Base-by-base conservation (phyloP, 2,113 vertebrate species). In the Sardina pilchardus region DNA sequence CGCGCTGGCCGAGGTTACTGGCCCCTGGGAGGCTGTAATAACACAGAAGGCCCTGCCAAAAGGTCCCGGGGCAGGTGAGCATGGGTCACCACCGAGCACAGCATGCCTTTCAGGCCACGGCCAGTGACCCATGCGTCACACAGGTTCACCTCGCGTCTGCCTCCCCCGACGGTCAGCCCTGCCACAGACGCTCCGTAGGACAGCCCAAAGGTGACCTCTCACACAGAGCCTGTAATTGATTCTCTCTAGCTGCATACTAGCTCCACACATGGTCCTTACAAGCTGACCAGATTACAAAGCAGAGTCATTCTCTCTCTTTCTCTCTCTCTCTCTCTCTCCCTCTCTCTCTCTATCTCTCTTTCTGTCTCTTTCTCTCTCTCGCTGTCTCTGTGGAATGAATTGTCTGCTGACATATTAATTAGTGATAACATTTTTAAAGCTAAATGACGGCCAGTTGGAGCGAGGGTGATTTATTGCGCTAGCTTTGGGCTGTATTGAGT, bases 11-110 rank as follows among this genome's bases (percentile, higher is more conserved):
- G 86, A 87, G 89, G 89, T 91, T 91, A 87, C 85, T 34, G 43
- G 81, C 89, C 88, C 85, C 82, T 0, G 14, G 75, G 86, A 87
- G 43, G 83, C 91, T 94, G 90, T 91, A 93, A 92, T 86, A 94
- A 94, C 92, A 93, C 30, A 26, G 36, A 89, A 83, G 78, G 85
- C 67, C 86, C 80, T 88, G 88, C 21, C 82, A 88, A 48, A 43
- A 84, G 21, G 59, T 81, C 63, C 63, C 63, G 30, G 63, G 63
- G 63, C 63, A 67, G 63, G 63, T 48, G 44, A 45, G 12, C 9
- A 26, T 45, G 82, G 86, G 34, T 50, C 80, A 80, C 83, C 85
- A 89, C 87, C 87, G 90, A 89, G 63, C 63, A 67, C 9, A 12
- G 63, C 63, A 30, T 67, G 63, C n/a, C n/a, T 30, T 67, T 30